A percentile compares a stretch with the other conserved stretches of the same genome.
Conservation (phyloP, 2,888 invertebrate species). For the Eubasilissa splendida region DNA sequence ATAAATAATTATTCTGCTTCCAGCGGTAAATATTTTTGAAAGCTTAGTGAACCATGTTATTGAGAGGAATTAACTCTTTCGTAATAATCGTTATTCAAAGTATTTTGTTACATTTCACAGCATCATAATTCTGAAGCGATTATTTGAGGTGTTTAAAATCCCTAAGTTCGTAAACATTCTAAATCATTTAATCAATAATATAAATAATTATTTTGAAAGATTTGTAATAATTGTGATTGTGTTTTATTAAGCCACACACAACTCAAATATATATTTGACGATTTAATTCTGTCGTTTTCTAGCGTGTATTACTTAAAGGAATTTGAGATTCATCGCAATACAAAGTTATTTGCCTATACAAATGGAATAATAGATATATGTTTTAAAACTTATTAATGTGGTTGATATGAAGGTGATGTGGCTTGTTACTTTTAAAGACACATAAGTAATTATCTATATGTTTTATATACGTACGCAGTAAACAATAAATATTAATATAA, state of each 20-base stretch:
- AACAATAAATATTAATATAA: too few species aligned
- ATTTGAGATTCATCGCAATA: too few species aligned
- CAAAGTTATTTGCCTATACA: too few species aligned
- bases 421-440: too few species aligned
- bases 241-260: neutral
- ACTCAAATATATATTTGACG: too few species aligned
- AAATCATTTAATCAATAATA: conserved; percentile 16
- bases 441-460: too few species aligned
- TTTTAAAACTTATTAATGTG: too few species aligned
- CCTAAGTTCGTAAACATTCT: neutral
- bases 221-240: neutral
- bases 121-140: conserved; percentile 16
- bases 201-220: neutral
- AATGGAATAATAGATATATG: too few species aligned
- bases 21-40: conserved; percentile 17
- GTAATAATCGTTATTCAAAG: conserved; percentile 34
- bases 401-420: too few species aligned
- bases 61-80: conserved; percentile 39
- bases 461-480: too few species aligned
- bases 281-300: too few species aligned
- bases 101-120: conserved; percentile 33
- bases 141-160: conserved; percentile 24
- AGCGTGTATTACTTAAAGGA: too few species aligned
- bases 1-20: conserved; percentile 12
- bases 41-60: conserved; percentile 34